phyloP scores from a whole-genome alignment of 2,113 vertebrate genomes.

The Acrocephalus kingi region DNA sequence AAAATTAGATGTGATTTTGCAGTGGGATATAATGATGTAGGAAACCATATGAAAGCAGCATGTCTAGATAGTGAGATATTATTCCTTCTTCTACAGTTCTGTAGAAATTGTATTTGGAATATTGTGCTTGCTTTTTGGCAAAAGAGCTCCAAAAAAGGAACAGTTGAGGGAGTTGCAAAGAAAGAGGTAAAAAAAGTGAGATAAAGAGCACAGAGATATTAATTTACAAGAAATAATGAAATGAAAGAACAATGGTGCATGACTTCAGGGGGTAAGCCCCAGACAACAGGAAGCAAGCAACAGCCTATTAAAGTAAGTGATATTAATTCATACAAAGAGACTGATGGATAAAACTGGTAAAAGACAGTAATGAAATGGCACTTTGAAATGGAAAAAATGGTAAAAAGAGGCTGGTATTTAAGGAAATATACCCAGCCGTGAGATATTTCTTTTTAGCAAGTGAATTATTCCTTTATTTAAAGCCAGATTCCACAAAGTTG shows the following conservation, averaged over 20 bases:
- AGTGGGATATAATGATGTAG: neutral
- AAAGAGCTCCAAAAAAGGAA: neutral
- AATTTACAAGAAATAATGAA: neutral
- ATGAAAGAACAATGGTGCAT: neutral
- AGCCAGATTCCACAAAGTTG: neutral
- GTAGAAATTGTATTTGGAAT: neutral
- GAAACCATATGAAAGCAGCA: neutral
- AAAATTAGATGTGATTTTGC: neutral
- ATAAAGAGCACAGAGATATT: neutral
- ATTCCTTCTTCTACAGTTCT: neutral
- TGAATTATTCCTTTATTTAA: neutral
- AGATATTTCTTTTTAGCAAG: neutral
- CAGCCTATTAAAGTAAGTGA: neutral
- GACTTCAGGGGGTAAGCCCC: neutral
- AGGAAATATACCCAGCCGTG: neutral
- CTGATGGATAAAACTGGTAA: neutral
- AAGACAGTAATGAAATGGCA: neutral
- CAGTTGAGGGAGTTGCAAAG: neutral
- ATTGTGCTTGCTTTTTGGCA: neutral
- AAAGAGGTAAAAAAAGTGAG: neutral
- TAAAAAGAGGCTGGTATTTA: neutral
- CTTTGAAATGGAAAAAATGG: neutral
- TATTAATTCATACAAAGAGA: neutral
- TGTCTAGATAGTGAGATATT: neutral
- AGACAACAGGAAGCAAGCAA: neutral